Percentiles rank a stretch among this genome's conserved stretches.
Conservation (phyloP, 2,797 vertebrate species). For the Pteronotus mesoamericanus region DNA sequence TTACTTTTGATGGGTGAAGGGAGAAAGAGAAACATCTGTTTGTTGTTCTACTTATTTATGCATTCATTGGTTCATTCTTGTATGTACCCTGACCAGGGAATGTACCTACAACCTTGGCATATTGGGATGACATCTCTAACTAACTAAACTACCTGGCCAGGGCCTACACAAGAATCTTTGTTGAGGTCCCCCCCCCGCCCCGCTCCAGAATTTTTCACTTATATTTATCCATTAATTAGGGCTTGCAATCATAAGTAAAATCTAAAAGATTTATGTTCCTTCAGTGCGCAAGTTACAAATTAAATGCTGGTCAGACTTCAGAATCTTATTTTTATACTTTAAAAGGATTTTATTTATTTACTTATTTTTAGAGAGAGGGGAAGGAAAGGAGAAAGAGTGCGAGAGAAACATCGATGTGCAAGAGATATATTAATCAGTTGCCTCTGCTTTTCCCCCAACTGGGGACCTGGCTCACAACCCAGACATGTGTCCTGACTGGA, state of each 20-base stretch:
- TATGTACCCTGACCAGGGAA: not conserved
- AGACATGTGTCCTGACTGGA: no score
- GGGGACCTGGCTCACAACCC: no score
- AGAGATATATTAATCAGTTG: no score
- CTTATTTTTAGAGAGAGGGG: no score
- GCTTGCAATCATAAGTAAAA: not conserved
- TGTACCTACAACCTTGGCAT: not conserved
- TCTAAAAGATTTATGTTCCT: not conserved
- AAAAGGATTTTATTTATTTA: no score
- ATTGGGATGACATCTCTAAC: not conserved
- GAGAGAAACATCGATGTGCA: no score
- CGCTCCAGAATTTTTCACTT: not conserved
- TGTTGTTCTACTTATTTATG: not conserved
- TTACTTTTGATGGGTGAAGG: not conserved
- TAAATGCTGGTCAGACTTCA: not conserved
- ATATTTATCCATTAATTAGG: not conserved
- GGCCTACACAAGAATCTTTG: not conserved
- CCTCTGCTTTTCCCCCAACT: no score
- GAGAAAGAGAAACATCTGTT: not conserved
- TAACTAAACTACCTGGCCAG: not conserved
- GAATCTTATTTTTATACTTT: conserved; percentile 14
- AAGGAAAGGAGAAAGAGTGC: no score
- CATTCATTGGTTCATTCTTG: not conserved
- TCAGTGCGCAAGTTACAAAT: not conserved
- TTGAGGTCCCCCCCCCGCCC: no score